Evolutionary conservation across 1,140 invertebrate genomes (phyloP).

Genomic region (Camponotus floridanus): DNA sequence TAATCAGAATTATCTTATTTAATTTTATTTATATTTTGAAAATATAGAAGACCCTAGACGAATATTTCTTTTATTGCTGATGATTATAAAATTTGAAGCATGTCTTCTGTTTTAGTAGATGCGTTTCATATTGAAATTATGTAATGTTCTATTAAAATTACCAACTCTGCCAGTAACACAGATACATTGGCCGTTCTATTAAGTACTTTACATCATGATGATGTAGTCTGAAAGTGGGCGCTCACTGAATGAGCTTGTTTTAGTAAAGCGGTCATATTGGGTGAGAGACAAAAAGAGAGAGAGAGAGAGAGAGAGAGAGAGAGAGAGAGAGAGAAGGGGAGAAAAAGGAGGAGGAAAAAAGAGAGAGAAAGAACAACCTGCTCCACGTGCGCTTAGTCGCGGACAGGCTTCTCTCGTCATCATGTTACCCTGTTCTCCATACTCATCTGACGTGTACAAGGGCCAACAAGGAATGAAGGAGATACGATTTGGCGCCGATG

Average conservation of each 20-base stretch:
- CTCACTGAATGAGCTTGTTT: slow-evolving; percentile 57
- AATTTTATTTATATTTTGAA: not conserved
- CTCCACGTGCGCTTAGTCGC: slow-evolving; percentile 26
- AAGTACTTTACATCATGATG: slow-evolving; percentile 58
- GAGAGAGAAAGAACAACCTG: slow-evolving; percentile 11
- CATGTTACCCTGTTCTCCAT: slow-evolving; percentile 56
- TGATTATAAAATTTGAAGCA: not conserved
- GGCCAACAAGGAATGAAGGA: slow-evolving; percentile 54
- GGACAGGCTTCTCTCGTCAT: slow-evolving; percentile 53
- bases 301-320: slow-evolving; percentile 9
- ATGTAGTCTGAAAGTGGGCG: slow-evolving; percentile 54
- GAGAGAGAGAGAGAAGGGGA: not conserved
- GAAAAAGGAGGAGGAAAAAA: not conserved
- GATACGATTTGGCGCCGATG: slow-evolving; percentile 61
- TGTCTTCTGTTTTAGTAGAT: not conserved
- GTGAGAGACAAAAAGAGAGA: not conserved
- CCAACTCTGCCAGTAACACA: slow-evolving; percentile 53
- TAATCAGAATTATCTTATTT: not conserved
- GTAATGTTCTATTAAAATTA: slow-evolving; percentile 56
- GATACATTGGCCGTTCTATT: slow-evolving; percentile 56
- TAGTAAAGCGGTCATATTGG: slow-evolving; percentile 59
- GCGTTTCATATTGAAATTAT: slow-evolving; percentile 18
- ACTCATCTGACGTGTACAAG: slow-evolving; percentile 49
- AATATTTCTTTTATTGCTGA: not conserved
- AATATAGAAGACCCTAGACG: not conserved